A percentile compares a stretch with the other conserved stretches of the same genome.
These are phyloP conservation scores for Nemotelus pantherinus DNA, from an alignment of 2,888 invertebrate species.

Conservation along the genomic window DNA sequence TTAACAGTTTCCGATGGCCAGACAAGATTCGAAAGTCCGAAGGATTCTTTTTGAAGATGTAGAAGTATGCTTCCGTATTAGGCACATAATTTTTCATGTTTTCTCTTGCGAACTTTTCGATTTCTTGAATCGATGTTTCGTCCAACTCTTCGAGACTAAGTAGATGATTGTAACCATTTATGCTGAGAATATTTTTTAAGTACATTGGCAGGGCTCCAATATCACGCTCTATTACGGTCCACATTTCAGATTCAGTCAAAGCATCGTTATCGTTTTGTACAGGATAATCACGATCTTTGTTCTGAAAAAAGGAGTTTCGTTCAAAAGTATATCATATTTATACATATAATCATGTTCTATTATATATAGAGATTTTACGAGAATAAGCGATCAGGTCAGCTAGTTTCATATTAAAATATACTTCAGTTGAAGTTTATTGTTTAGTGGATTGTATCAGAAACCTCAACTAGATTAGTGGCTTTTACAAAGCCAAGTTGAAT, in stretches of 20 bases:
- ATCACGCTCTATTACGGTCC: conserved; percentile 43
- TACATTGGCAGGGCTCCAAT: conserved; percentile 39
- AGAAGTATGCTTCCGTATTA: conserved; percentile 38
- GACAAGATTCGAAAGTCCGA: conserved; percentile 39
- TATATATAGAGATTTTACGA: too few relatives aligned
- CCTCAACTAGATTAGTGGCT: too few relatives aligned
- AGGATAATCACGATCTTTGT: conserved; percentile 5
- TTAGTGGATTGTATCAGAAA: too few relatives aligned
- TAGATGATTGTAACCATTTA: conserved; percentile 43
- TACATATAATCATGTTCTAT: too few relatives aligned
- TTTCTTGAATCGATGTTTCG: conserved; percentile 35
- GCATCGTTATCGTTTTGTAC: conserved; percentile 16
- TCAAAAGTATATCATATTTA: too few relatives aligned
- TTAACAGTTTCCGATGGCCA: conserved; percentile 36
- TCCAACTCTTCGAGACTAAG: conserved; percentile 43
- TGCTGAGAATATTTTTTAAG: conserved; percentile 42
- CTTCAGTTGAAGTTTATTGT: too few relatives aligned
- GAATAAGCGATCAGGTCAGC: too few relatives aligned
- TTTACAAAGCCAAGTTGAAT: too few relatives aligned
- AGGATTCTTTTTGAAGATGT: conserved; percentile 42
- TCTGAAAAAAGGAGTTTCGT: background rate
- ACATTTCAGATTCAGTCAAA: conserved; percentile 41
- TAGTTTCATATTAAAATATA: too few relatives aligned
- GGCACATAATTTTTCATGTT: conserved; percentile 37
- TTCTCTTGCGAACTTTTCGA: conserved; percentile 41